phyloP scores from a whole-genome alignment of 2,888 invertebrate species.

The Ischnus inquisitorius region DNA sequence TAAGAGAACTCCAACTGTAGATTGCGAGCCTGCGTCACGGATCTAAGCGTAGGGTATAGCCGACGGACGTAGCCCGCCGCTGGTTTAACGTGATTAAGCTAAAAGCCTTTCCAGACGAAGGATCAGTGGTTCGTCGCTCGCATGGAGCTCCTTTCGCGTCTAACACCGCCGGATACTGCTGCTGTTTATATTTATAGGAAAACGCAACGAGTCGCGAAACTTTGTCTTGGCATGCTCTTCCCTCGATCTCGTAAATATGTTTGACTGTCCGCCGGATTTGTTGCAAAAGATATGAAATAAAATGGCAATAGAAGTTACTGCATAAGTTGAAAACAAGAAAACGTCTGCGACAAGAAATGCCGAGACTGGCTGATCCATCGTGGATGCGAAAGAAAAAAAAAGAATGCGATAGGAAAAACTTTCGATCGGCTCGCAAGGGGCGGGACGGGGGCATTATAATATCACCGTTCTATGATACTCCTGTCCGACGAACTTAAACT shows the following conservation, averaged over 20 bases:
- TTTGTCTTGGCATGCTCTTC: not conserved
- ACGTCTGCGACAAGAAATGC: not conserved
- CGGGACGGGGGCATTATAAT: not conserved
- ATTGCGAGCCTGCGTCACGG: constrained; percentile 51
- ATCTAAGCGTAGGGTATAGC: constrained; percentile 47
- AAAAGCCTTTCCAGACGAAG: constrained; percentile 74
- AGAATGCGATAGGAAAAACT: not conserved
- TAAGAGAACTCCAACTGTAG: constrained; percentile 59
- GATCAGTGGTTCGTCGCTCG: constrained; percentile 64
- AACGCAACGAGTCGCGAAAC: constrained; percentile 10
- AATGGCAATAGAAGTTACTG: not conserved
- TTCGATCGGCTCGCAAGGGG: not conserved
- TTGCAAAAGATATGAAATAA: not conserved
- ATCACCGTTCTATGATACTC: constrained; percentile 34
- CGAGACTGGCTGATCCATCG: not conserved
- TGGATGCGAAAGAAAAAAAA: not conserved
- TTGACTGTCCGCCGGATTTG: not conserved
- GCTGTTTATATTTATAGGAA: constrained; percentile 8
- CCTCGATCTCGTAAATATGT: constrained; percentile 5
- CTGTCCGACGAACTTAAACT: constrained; percentile 40
- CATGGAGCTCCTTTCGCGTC: constrained; percentile 37
- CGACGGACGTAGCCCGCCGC: constrained; percentile 66
- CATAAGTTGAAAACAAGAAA: not conserved
- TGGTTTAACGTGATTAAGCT: constrained; percentile 76
- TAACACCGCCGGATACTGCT: not conserved